These are phyloP conservation scores for Aleadryas rufinucha DNA, from an alignment of 2,113 vertebrate species.

Conservation along the genomic window DNA sequence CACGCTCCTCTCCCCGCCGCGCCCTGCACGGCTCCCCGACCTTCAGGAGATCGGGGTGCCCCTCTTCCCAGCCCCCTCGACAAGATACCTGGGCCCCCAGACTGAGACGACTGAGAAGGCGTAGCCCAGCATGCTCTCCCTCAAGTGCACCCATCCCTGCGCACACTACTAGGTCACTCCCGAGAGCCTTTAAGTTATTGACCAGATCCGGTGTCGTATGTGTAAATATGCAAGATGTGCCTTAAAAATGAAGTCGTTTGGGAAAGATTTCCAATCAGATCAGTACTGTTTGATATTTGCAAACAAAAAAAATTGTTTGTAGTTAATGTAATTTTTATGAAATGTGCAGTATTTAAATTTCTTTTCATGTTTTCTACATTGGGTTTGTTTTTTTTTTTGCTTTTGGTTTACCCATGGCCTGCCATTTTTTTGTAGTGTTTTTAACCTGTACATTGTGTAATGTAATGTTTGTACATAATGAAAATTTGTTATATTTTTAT, in stretches of 20 bases:
- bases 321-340: constrained; percentile 85
- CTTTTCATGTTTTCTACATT: constrained; percentile 51
- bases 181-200: constrained; percentile 77
- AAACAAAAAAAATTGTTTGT: constrained; percentile 73
- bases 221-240: constrained; percentile 81
- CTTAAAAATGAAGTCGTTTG: constrained; percentile 77
- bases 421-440: constrained; percentile 79
- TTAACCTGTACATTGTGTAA: constrained; percentile 83
- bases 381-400: neutral
- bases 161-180: constrained; percentile 51
- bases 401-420: constrained; percentile 71
- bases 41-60: constrained; percentile 88
- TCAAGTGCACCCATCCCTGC: constrained; percentile 5
- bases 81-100: constrained; percentile 77
- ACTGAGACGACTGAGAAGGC: constrained; percentile 70
- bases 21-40: constrained; percentile 87
- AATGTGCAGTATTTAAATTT: constrained; percentile 81
- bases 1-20: constrained; percentile 85
- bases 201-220: constrained; percentile 64
- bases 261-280: constrained; percentile 74
- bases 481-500: constrained; percentile 85
- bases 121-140: constrained; percentile 10
- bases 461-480: constrained; percentile 85
- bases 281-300: constrained; percentile 80
- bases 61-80: constrained; percentile 84